Conservation (phyloP, 2,888 invertebrate species). For the Micoletzkya japonica region DNA sequence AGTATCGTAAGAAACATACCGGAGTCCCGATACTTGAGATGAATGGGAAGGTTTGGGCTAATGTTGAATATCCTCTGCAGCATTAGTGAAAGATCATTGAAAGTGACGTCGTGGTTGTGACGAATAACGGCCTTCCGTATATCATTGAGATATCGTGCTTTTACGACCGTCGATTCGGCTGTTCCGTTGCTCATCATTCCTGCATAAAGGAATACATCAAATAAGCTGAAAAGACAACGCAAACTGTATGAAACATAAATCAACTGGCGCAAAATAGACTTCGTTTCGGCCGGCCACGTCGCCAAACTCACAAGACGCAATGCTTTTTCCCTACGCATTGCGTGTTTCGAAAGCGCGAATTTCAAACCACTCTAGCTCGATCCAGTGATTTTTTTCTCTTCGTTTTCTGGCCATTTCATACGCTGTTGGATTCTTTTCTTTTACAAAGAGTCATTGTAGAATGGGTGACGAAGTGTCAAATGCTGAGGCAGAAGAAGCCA, state of each 20-base stretch:
- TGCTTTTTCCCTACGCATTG: neutral
- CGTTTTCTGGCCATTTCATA: neutral
- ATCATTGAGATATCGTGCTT: slow-evolving; percentile 47
- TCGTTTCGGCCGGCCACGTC: too few relatives aligned
- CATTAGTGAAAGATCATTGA: slow-evolving; percentile 46
- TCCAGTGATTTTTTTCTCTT: neutral
- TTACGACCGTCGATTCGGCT: slow-evolving; percentile 39
- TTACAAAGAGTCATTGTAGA: neutral
- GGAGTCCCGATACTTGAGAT: slow-evolving; percentile 51
- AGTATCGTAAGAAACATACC: slow-evolving; percentile 33
- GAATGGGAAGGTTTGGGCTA: slow-evolving; percentile 33
- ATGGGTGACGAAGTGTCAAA: slow-evolving; percentile 11
- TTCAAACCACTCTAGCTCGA: too few relatives aligned
- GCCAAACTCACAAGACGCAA: neutral
- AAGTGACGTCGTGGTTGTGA: slow-evolving; percentile 47
- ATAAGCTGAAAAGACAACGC: neutral
- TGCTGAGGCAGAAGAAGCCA: slow-evolving; percentile 33
- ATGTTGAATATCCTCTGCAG: slow-evolving; percentile 49
- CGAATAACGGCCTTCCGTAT: slow-evolving; percentile 44
- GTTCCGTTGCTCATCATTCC: slow-evolving; percentile 30
- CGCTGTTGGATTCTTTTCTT: neutral
- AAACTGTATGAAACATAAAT: neutral
- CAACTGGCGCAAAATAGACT: neutral
- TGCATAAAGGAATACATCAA: neutral
- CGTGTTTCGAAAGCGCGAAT: neutral